Percentiles rank a stretch among this genome's conserved stretches.
Conservation (phyloP, 2,797 vertebrate species). For the Coracias cyanogaster region DNA sequence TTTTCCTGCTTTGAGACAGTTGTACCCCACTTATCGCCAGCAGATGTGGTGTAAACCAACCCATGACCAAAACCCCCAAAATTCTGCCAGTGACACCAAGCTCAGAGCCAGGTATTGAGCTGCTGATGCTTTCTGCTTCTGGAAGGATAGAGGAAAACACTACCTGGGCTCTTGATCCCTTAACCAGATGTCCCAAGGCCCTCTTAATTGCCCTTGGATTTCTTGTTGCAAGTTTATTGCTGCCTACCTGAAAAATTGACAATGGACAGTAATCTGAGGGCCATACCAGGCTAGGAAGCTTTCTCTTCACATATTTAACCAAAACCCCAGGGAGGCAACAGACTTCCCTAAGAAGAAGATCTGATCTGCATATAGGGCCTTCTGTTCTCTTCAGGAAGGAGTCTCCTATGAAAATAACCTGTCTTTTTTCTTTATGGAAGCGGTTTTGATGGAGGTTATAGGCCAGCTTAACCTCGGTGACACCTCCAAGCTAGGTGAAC, state of each 20-base stretch:
- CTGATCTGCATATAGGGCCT: not conserved
- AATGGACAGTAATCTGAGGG: not conserved
- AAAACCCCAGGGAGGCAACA: not conserved
- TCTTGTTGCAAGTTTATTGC: not conserved
- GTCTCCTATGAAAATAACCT: not conserved
- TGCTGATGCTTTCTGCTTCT: not conserved
- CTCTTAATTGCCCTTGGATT: not conserved
- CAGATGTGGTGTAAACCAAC: not conserved
- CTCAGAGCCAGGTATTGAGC: not conserved
- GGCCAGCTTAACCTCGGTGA: not conserved
- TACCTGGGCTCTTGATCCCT: not conserved
- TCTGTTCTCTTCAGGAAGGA: not conserved
- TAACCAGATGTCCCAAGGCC: not conserved
- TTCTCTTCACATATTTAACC: not conserved
- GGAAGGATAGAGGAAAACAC: not conserved
- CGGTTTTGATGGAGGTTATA: not conserved
- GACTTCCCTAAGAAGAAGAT: not conserved
- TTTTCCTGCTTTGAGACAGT: not conserved
- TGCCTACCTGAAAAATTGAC: not conserved
- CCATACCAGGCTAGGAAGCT: not conserved
- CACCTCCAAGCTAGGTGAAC: not conserved
- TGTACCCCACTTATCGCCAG: no score
- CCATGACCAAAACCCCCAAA: not conserved
- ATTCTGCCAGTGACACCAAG: not conserved
- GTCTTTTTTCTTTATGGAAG: no score